These are phyloP conservation scores for Nudaria mundana DNA, from an alignment of 2,888 invertebrate species.

Conservation along the genomic window DNA sequence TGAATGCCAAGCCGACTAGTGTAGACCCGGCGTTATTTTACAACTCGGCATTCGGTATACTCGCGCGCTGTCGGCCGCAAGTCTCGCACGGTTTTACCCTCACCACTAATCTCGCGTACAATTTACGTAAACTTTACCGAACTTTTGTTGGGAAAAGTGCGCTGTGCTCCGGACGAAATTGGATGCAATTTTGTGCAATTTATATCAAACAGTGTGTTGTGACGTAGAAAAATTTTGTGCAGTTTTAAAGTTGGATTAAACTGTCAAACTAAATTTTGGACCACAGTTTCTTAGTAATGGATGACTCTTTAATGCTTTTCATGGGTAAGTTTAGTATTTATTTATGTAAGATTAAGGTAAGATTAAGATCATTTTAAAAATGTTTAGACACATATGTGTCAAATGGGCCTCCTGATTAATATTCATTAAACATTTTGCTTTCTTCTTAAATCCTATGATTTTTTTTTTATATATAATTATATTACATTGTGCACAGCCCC, in stretches of 20 bases:
- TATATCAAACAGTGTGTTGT: constrained; percentile 33
- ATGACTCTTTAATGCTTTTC: constrained; percentile 26
- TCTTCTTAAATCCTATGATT: too few relatives aligned
- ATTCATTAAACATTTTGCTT: too few relatives aligned
- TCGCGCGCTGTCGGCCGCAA: constrained; percentile 32
- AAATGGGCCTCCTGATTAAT: too few relatives aligned
- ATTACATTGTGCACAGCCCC: too few relatives aligned
- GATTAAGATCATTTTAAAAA: too few relatives aligned
- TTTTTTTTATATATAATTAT: too few relatives aligned
- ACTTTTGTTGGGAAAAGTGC: constrained; percentile 35
- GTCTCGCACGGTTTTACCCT: constrained; percentile 22
- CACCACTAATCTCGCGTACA: constrained; percentile 16
- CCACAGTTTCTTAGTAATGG: constrained; percentile 19
- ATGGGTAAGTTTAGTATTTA: constrained; percentile 28
- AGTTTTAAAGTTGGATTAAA: constrained; percentile 27
- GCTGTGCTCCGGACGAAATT: constrained; percentile 36
- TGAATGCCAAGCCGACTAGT: constrained; percentile 10
- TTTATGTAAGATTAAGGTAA: too few relatives aligned
- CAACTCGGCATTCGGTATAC: constrained; percentile 20
- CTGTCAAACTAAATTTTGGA: constrained; percentile 25
- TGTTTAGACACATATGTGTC: too few relatives aligned
- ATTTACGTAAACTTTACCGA: constrained; percentile 44
- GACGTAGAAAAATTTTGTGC: constrained; percentile 30
- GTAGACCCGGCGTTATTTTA: constrained; percentile 12
- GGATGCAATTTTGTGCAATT: constrained; percentile 54